Conservation (phyloP, 2,888 invertebrate genomes). For the Andrena flavipes region DNA sequence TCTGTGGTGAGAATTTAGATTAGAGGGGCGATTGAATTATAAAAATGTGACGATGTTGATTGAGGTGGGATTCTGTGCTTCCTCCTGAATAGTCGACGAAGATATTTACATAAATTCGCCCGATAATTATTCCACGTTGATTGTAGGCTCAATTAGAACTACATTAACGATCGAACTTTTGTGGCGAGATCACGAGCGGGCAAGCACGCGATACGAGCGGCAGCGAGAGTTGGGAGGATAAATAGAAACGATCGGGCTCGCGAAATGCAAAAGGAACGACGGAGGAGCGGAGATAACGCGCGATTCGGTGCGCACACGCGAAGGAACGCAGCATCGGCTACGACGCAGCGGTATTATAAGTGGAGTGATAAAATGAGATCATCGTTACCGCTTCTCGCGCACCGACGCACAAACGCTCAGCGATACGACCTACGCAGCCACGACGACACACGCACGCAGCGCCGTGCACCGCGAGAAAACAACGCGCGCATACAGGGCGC, state of each 20-base stretch:
- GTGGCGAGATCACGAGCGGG: background rate
- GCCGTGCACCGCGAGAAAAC: constrained; percentile 20
- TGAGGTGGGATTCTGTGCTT: background rate
- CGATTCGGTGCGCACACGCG: constrained; percentile 52
- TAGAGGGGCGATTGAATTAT: background rate
- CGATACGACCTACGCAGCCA: constrained; percentile 41
- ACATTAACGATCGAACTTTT: constrained; percentile 19
- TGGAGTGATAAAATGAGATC: constrained; percentile 82
- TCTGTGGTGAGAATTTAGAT: background rate
- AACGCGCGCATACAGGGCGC: constrained; percentile 10
- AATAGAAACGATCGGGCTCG: background rate
- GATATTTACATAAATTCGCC: background rate
- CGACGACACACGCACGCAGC: background rate
- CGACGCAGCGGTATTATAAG: constrained; percentile 71
- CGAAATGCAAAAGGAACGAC: constrained; percentile 35
- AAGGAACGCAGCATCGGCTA: constrained; percentile 49
- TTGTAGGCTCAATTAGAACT: constrained; percentile 24
- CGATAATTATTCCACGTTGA: background rate
- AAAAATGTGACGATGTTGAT: background rate
- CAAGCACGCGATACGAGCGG: constrained; percentile 6
- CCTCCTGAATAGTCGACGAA: background rate
- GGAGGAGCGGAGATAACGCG: constrained; percentile 39
- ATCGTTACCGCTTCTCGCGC: constrained; percentile 74
- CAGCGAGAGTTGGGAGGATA: background rate
- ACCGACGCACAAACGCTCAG: constrained; percentile 34